A percentile compares a stretch with the other conserved stretches of the same genome.
These are phyloP conservation scores for Scolopax bukidnonensis DNA, from an alignment of 2,797 vertebrate species.

Conservation along the genomic window DNA sequence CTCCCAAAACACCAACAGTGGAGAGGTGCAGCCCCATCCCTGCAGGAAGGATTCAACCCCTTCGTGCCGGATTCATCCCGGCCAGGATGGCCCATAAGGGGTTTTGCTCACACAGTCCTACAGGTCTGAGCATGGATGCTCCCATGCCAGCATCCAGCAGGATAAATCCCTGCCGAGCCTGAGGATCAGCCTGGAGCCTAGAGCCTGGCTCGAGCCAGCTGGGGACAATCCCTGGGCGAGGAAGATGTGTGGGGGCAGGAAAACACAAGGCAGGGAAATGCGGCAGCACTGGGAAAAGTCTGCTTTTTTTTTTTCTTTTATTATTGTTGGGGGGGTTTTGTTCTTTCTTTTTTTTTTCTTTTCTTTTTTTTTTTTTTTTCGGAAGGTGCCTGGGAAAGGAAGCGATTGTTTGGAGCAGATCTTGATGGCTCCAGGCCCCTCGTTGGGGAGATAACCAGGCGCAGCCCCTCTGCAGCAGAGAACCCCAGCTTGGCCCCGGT, in stretches of 20 bases:
- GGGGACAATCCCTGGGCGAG: not conserved
- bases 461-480: accelerated
- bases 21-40: not conserved
- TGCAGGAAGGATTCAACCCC: accelerated
- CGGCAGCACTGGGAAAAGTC: conserved; percentile 47
- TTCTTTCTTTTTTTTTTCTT: not conserved
- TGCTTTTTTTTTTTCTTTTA: not conserved
- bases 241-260: conserved; percentile 37
- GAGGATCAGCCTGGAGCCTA: not conserved
- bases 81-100: accelerated
- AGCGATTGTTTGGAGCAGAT: conserved; percentile 65
- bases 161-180: not conserved
- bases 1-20: accelerated
- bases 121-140: not conserved
- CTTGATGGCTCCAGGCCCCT: conserved; percentile 74
- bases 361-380: not conserved
- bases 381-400: conserved; percentile 75
- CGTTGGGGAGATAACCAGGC: conserved; percentile 58
- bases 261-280: conserved; percentile 27
- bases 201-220: not conserved
- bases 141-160: not conserved
- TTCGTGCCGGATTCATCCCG: not conserved
- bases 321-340: not conserved
- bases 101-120: accelerated
- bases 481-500: not conserved